phyloP scores from a whole-genome alignment of 2,113 vertebrate genomes.

The Picathartes gymnocephalus region DNA sequence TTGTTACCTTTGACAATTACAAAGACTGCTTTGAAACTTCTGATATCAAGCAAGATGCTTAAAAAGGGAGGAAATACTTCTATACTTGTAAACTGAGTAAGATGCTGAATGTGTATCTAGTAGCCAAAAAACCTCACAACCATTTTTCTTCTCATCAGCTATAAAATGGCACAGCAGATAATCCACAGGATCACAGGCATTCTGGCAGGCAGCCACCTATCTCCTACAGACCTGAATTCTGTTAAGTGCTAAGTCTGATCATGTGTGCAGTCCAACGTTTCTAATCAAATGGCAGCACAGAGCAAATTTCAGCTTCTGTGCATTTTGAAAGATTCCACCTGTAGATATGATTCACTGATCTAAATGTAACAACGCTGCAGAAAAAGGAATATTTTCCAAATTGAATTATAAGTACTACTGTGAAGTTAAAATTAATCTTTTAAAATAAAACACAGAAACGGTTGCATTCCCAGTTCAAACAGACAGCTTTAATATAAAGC shows the following conservation, averaged over 20 bases:
- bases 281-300: not conserved
- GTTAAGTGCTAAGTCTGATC: not conserved
- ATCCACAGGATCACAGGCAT: not conserved
- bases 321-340: not conserved
- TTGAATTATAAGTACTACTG: not conserved
- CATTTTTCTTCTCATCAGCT: not conserved
- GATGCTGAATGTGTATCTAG: not conserved
- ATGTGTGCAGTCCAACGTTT: not conserved
- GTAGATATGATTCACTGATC: not conserved
- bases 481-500: not conserved
- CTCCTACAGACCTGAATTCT: not conserved
- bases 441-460: not conserved
- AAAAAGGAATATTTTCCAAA: not conserved
- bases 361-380: accelerated
- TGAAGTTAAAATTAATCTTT: not conserved
- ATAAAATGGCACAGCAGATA: not conserved
- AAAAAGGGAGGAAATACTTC: not conserved
- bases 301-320: not conserved
- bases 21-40: not conserved
- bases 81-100: not conserved
- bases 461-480: not conserved
- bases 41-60: not conserved
- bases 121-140: not conserved
- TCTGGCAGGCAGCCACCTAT: conserved; percentile 15
- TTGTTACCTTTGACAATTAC: not conserved